phyloP scores from a whole-genome alignment of 2,888 invertebrate species.

The Drosophila flavopinicola region DNA sequence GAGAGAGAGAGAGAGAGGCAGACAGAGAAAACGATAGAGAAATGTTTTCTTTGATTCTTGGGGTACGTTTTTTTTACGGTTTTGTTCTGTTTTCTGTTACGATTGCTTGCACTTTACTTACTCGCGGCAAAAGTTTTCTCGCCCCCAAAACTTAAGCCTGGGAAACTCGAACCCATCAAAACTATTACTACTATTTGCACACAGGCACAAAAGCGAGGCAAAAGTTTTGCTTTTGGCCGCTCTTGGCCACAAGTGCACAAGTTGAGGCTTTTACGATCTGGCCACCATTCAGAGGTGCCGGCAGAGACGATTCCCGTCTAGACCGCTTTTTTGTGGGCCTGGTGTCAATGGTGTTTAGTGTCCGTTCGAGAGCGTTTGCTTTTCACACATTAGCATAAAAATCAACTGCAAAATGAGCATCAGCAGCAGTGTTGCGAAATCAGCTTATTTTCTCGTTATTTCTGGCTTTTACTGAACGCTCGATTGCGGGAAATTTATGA shows the following conservation, averaged over 20 bases:
- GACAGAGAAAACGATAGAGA: conserved; percentile 17
- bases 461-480: no score
- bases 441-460: no score
- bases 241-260: conserved; percentile 1
- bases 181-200: conserved; percentile 54
- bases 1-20: neutral
- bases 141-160: conserved; percentile 22
- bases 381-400: conserved; percentile 51
- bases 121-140: conserved; percentile 35
- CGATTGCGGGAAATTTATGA: no score
- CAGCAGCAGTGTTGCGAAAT: no score
- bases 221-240: conserved; percentile 33
- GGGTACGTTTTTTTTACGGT: conserved; percentile 7
- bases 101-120: conserved; percentile 39
- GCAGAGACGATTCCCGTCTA: conserved; percentile 65
- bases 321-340: conserved; percentile 68
- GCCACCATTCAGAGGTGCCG: conserved; percentile 19
- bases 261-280: conserved; percentile 55
- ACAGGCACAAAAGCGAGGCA: conserved; percentile 20
- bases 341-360: conserved; percentile 75
- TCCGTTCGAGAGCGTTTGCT: conserved; percentile 34
- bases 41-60: conserved; percentile 42
- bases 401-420: conserved; percentile 36
- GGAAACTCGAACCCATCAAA: conserved; percentile 32
- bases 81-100: conserved; percentile 7